phyloP scores from a whole-genome alignment of 2,888 invertebrate species.

The Euspilapteryx auroguttella region DNA sequence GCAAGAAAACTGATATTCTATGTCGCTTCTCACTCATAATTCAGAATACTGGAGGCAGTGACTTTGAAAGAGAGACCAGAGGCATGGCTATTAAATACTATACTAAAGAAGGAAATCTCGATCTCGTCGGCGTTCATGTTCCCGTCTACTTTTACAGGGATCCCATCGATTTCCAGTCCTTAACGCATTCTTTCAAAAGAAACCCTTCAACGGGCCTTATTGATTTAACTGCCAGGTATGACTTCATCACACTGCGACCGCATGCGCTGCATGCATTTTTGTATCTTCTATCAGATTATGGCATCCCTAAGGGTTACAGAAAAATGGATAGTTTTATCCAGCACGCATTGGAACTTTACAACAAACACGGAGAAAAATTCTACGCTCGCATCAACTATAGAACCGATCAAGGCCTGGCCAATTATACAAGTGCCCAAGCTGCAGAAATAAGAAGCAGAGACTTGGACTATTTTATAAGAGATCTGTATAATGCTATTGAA shows the following conservation, averaged over 20 bases:
- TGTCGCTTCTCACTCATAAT: constrained; percentile 75
- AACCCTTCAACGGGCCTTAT: constrained; percentile 82
- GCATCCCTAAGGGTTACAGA: constrained; percentile 82
- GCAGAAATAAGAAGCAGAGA: constrained; percentile 66
- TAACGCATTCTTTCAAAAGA: constrained; percentile 88
- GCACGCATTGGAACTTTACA: constrained; percentile 82
- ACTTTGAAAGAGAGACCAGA: constrained; percentile 64
- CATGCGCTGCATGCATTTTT: constrained; percentile 74
- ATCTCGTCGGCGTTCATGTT: constrained; percentile 81
- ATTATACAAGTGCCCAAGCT: constrained; percentile 64
- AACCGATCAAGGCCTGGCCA: constrained; percentile 81
- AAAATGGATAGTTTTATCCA: constrained; percentile 88
- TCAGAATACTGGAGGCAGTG: constrained; percentile 82
- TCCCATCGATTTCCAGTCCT: constrained; percentile 79
- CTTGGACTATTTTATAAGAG: constrained; percentile 82
- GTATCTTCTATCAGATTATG: constrained; percentile 80
- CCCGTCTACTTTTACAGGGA: constrained; percentile 85
- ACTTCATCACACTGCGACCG: constrained; percentile 77
- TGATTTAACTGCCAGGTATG: constrained; percentile 87
- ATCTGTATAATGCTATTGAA: constrained; percentile 86
- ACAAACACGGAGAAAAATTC: constrained; percentile 62
- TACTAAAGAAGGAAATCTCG: constrained; percentile 82
- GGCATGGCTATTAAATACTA: constrained; percentile 87
- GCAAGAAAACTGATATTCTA: constrained; percentile 76
- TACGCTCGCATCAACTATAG: constrained; percentile 86